phyloP scores from a whole-genome alignment of 1,140 invertebrate genomes.

The Trichonephila clavata region DNA sequence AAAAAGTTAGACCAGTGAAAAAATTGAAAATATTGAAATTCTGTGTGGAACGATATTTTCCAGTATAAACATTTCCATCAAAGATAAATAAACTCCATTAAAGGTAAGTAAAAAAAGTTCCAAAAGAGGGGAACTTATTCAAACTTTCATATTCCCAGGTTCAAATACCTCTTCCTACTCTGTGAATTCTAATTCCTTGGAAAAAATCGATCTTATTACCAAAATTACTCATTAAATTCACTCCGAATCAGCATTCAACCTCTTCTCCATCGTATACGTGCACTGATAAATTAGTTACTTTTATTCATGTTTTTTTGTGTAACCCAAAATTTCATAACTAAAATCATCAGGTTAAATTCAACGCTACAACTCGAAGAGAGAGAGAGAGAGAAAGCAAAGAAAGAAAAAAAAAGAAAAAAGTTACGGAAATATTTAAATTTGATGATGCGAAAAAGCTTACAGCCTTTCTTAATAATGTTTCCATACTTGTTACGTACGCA shows the following conservation, averaged over 20 bases:
- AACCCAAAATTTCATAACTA: neutral
- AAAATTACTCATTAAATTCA: conserved; percentile 13
- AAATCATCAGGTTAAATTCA: conserved; percentile 23
- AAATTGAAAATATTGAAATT: no score
- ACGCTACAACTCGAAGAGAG: no score
- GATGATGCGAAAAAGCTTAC: conserved; percentile 28
- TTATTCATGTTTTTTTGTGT: neutral
- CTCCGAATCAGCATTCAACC: neutral
- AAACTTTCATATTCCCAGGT: no score
- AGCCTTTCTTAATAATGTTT: conserved; percentile 42
- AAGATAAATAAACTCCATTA: no score
- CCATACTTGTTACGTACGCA: conserved; percentile 8
- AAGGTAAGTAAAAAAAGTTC: no score
- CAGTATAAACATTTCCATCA: no score
- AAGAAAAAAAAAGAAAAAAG: conserved; percentile 14
- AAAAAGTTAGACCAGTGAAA: no score
- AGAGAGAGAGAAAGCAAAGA: neutral
- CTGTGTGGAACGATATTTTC: no score
- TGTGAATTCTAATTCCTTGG: no score
- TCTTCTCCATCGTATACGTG: neutral
- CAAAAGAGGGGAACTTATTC: no score
- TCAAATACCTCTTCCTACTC: no score
- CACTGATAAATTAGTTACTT: neutral
- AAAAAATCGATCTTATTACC: neutral
- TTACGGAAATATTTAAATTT: conserved; percentile 41